Conservation (phyloP, 2,888 invertebrate species). For the Phlogophora meticulosa region DNA sequence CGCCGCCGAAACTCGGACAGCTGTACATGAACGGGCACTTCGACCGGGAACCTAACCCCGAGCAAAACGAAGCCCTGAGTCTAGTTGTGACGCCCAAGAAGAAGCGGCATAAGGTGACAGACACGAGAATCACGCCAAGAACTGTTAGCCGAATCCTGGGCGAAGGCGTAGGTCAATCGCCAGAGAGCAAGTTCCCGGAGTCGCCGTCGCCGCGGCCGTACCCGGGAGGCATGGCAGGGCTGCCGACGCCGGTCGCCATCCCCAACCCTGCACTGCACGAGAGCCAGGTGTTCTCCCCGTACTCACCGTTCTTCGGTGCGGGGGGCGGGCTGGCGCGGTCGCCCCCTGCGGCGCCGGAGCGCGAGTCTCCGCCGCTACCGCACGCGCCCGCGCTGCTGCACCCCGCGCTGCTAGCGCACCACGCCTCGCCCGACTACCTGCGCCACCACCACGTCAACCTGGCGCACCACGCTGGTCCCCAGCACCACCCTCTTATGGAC, state of each 20-base stretch:
- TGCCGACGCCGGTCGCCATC: constrained; percentile 99
- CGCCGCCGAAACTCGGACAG: constrained; percentile 94
- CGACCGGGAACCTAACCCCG: constrained; percentile 94
- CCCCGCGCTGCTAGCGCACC: constrained; percentile 96
- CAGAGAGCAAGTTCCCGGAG: constrained; percentile 91
- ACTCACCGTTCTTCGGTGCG: constrained; percentile 96
- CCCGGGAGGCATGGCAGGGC: constrained; percentile 95
- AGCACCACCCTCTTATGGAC: constrained; percentile 95
- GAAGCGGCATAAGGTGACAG: constrained; percentile 99
- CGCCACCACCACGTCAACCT: constrained; percentile 93
- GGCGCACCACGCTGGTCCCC: constrained; percentile 95
- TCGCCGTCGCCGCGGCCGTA: constrained; percentile 95
- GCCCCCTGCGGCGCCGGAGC: constrained; percentile 92
- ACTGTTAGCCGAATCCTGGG: constrained; percentile 97
- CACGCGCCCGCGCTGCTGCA: constrained; percentile 96
- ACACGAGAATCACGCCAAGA: constrained; percentile 97
- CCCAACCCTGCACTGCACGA: constrained; percentile 98
- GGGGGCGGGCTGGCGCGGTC: constrained; percentile 89
- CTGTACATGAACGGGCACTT: constrained; percentile 93
- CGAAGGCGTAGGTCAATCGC: constrained; percentile 94
- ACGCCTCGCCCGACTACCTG: constrained; percentile 95
- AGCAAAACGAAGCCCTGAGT: constrained; percentile 98
- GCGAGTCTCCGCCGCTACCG: constrained; percentile 96
- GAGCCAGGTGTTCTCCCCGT: constrained; percentile 97
- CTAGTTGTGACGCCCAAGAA: constrained; percentile 98